A percentile compares a stretch with the other conserved stretches of the same genome.
Conservation (phyloP, 2,888 invertebrate genomes). For the Lobophora halterata region DNA sequence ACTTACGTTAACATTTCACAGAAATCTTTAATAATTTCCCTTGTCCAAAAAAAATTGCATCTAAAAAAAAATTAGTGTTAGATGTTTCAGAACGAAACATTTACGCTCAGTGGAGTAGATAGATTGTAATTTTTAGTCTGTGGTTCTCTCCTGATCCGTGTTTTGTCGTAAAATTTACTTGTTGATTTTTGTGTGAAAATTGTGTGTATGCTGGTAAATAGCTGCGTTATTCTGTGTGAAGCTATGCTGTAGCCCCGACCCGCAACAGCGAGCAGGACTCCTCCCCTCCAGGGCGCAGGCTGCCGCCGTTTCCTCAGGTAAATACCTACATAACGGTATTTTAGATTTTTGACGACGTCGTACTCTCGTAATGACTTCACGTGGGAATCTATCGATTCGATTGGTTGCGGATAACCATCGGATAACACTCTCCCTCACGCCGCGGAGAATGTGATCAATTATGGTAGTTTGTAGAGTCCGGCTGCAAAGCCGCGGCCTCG, state of each 20-base stretch:
- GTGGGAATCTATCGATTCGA: constrained; percentile 39
- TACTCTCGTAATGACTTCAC: constrained; percentile 45
- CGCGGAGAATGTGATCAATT: too few relatives aligned
- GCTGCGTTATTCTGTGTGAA: constrained; percentile 40
- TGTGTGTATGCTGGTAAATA: constrained; percentile 54
- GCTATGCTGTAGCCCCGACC: constrained; percentile 59
- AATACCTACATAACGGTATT: too few relatives aligned
- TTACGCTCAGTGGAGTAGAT: too few relatives aligned
- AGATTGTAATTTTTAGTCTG: too few relatives aligned
- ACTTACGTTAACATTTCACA: too few relatives aligned
- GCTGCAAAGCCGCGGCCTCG: constrained; percentile 1
- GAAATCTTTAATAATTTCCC: too few relatives aligned
- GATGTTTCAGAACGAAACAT: constrained; percentile 38
- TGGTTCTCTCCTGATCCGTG: too few relatives aligned
- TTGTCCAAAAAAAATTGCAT: too few relatives aligned
- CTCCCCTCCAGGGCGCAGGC: constrained; percentile 43
- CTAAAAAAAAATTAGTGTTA: too few relatives aligned
- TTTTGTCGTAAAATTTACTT: constrained; percentile 64
- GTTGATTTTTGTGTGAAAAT: constrained; percentile 69
- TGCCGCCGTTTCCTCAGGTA: constrained; percentile 64
- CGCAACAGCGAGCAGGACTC: constrained; percentile 40
- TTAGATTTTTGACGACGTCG: constrained; percentile 74
- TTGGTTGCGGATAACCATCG: constrained; percentile 7
- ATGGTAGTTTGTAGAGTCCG: too few relatives aligned
- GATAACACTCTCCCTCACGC: too few relatives aligned